These are phyloP conservation scores for Polyommatus iphigenia DNA, from an alignment of 2,888 invertebrate species.

Conservation along the genomic window DNA sequence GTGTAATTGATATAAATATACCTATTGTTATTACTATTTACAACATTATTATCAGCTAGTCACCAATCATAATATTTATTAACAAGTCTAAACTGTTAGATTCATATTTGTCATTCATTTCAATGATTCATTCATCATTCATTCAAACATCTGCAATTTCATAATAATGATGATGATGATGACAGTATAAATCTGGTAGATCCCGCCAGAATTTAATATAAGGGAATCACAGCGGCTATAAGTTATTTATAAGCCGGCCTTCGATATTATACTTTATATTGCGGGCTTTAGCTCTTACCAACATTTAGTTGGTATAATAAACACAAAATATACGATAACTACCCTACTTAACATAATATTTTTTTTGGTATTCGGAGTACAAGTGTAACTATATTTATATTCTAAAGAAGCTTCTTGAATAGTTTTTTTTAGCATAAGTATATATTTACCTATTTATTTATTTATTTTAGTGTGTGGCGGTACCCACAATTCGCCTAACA, in stretches of 20 bases:
- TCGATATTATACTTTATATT: constrained; percentile 14
- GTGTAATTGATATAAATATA: too few relatives aligned
- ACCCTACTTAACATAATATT: not conserved
- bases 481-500: too few relatives aligned
- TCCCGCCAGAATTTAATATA: constrained; percentile 70
- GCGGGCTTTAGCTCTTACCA: not conserved
- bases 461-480: too few relatives aligned
- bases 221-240: constrained; percentile 59
- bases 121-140: not conserved
- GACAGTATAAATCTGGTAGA: constrained; percentile 48
- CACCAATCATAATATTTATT: too few relatives aligned
- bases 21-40: too few relatives aligned
- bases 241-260: constrained; percentile 59
- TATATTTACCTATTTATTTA: too few relatives aligned
- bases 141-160: not conserved
- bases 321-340: not conserved
- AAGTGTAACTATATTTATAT: too few relatives aligned
- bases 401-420: too few relatives aligned
- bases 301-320: not conserved
- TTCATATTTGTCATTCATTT: too few relatives aligned
- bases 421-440: too few relatives aligned
- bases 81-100: too few relatives aligned
- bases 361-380: not conserved
- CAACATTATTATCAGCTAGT: too few relatives aligned
- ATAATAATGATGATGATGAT: not conserved